A percentile compares a stretch with the other conserved stretches of the same genome.
phyloP scores from a whole-genome alignment of 1,140 invertebrate genomes.

The Choristoneura fumiferana region DNA sequence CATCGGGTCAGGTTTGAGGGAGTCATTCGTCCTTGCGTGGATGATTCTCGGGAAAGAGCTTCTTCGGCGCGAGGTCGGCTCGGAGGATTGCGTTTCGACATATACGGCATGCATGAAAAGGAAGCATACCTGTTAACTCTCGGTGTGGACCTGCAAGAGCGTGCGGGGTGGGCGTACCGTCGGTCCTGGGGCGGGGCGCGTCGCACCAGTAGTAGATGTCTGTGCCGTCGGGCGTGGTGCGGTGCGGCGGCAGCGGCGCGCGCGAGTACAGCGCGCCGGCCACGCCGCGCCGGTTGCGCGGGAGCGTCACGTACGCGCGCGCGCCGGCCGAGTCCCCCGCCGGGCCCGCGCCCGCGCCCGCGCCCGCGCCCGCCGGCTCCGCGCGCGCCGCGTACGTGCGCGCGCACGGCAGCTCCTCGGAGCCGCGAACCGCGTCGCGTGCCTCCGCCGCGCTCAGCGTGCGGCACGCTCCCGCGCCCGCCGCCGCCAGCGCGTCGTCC shows the following conservation, averaged over 20 bases:
- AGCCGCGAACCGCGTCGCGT: slow-evolving; percentile 80
- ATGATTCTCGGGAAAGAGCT: too few relatives aligned
- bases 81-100: too few relatives aligned
- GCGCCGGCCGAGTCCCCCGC: too few relatives aligned
- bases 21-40: too few relatives aligned
- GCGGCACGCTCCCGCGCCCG: slow-evolving; percentile 79
- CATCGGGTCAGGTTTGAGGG: too few relatives aligned
- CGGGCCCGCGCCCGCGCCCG: too few relatives aligned
- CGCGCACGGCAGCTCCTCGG: slow-evolving; percentile 82
- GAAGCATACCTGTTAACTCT: not conserved
- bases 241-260: slow-evolving; percentile 80
- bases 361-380: slow-evolving; percentile 51
- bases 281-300: slow-evolving; percentile 80
- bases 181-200: slow-evolving; percentile 78
- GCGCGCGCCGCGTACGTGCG: slow-evolving; percentile 43
- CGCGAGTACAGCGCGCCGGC: slow-evolving; percentile 36
- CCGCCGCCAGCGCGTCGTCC: slow-evolving; percentile 72
- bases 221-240: slow-evolving; percentile 88
- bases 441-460: slow-evolving; percentile 75
- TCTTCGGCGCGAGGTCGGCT: too few relatives aligned
- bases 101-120: too few relatives aligned
- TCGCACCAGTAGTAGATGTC: slow-evolving; percentile 92
- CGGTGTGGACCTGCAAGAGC: not conserved
- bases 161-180: slow-evolving; percentile 63
- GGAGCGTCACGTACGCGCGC: slow-evolving; percentile 50